phyloP scores from a whole-genome alignment of 2,113 vertebrate genomes.

The Tachycineta bicolor region DNA sequence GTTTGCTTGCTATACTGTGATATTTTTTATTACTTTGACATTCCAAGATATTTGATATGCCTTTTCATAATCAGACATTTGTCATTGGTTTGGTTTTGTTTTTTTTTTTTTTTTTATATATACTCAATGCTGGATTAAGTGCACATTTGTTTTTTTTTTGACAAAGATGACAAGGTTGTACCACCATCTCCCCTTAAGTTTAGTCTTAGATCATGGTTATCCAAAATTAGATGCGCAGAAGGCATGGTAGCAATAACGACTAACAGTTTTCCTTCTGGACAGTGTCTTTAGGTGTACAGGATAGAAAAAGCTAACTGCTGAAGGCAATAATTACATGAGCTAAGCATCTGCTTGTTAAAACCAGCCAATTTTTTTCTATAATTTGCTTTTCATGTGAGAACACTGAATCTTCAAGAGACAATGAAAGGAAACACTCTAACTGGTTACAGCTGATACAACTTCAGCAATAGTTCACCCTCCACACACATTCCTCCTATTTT shows the following conservation, averaged over 20 bases:
- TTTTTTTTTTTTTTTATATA: too few relatives aligned
- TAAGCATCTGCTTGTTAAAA: slow-evolving; percentile 3
- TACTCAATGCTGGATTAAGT: not conserved
- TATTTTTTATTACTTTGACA: not conserved
- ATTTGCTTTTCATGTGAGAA: not conserved
- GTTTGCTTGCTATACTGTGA: not conserved
- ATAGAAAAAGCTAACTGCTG: not conserved
- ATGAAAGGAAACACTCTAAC: not conserved
- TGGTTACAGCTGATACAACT: not conserved
- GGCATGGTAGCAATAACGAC: not conserved
- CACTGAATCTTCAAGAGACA: not conserved
- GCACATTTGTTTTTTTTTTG: not conserved
- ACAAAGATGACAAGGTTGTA: not conserved
- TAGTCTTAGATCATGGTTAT: not conserved
- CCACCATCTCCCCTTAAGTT: not conserved
- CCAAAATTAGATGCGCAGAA: not conserved
- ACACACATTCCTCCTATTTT: not conserved
- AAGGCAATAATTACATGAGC: not conserved
- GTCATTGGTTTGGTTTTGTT: not conserved
- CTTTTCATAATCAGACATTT: not conserved
- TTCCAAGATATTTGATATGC: not conserved
- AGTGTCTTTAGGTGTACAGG: not conserved
- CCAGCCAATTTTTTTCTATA: not conserved
- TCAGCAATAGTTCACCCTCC: not conserved
- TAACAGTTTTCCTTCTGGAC: not conserved